A percentile compares a stretch with the other conserved stretches of the same genome.
These are phyloP conservation scores for Myanophis thanlyinensis DNA, from an alignment of 2,113 vertebrate species.

Conservation along the genomic window DNA sequence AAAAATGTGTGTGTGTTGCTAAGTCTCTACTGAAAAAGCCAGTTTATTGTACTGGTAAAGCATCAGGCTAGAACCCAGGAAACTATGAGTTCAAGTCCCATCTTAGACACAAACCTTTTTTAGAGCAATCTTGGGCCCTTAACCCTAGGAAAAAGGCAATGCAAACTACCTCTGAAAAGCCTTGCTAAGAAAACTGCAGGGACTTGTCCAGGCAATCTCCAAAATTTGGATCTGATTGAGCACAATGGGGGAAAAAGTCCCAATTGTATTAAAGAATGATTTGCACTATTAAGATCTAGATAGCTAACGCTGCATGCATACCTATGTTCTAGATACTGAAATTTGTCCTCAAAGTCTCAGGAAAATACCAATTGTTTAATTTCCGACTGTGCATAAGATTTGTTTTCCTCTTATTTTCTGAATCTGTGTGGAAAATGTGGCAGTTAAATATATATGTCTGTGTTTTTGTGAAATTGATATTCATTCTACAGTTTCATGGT, in stretches of 20 bases:
- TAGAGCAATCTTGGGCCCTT: background rate
- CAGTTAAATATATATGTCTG: background rate
- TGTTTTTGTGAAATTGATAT: background rate
- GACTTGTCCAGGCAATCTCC: background rate
- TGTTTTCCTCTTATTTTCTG: background rate
- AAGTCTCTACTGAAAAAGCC: background rate
- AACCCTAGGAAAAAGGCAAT: background rate
- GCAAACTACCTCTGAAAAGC: background rate
- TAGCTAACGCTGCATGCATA: background rate
- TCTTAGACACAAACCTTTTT: background rate
- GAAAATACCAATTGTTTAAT: background rate
- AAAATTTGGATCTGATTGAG: background rate
- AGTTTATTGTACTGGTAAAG: background rate
- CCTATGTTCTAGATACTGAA: background rate
- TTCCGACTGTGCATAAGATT: background rate
- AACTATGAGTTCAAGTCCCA: background rate
- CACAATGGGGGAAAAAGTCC: background rate
- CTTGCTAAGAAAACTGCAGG: background rate
- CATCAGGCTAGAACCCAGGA: background rate
- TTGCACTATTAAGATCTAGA: background rate
- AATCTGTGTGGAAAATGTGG: background rate
- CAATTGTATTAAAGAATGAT: background rate
- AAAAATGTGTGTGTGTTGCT: background rate
- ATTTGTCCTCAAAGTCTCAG: background rate
- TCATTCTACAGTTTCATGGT: background rate